Evolutionary conservation across 2,113 vertebrate species (phyloP).

Genomic region (Carlito syrichta): DNA sequence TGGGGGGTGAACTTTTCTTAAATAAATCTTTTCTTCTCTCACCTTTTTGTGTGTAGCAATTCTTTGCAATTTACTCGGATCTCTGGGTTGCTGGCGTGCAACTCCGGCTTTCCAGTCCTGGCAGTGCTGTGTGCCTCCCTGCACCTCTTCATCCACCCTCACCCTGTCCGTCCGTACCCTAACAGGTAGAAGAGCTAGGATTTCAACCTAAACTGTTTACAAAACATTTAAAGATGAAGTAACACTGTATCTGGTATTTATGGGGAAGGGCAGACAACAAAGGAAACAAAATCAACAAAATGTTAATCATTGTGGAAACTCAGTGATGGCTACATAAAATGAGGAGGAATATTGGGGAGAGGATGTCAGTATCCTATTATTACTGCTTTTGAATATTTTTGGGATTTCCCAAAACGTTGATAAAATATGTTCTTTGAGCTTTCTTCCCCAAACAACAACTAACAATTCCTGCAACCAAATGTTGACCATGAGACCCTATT

Average conservation of each 20-base stretch:
- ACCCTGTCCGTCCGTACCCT: too few relatives aligned
- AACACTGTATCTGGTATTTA: background rate
- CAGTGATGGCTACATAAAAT: background rate
- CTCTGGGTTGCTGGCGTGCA: too few relatives aligned
- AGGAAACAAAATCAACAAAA: background rate
- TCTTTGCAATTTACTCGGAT: too few relatives aligned
- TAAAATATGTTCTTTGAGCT: background rate
- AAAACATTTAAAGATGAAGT: background rate
- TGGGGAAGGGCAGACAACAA: background rate
- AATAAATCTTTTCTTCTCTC: too few relatives aligned
- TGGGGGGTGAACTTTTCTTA: too few relatives aligned
- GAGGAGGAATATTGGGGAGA: rapidly evolving
- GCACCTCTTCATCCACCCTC: too few relatives aligned
- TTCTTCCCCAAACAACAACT: background rate
- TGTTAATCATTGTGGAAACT: background rate
- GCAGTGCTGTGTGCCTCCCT: too few relatives aligned
- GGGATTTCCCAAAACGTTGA: background rate
- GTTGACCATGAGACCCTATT: too few relatives aligned
- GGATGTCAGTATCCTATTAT: background rate
- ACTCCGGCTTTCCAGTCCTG: too few relatives aligned
- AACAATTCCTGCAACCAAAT: background rate
- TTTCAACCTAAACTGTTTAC: background rate
- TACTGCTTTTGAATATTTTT: background rate
- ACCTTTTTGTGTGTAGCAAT: too few relatives aligned
- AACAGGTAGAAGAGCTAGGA: background rate